phyloP scores from a whole-genome alignment of 2,113 vertebrate genomes.

The Scytalopus superciliaris region DNA sequence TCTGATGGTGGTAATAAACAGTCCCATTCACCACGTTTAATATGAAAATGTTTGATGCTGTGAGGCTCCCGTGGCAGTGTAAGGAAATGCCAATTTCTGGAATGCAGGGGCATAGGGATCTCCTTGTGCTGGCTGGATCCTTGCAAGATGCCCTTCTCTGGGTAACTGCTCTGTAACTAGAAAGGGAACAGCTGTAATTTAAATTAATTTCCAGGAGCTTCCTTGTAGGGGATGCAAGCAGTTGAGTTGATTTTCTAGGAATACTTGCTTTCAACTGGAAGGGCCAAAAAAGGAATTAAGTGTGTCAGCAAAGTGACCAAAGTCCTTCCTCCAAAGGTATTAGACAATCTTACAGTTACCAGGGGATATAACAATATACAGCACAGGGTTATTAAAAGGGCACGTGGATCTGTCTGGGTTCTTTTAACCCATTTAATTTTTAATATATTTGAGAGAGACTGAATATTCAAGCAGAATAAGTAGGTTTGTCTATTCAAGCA shows the following conservation, averaged over 20 bases:
- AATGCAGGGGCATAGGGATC: neutral
- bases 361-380: neutral
- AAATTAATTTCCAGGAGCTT: neutral
- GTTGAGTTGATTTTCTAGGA: neutral
- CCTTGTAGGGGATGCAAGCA: neutral
- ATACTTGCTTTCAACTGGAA: neutral
- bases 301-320: neutral
- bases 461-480: neutral
- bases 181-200: neutral
- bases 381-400: neutral
- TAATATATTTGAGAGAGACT: neutral
- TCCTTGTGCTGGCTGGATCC: neutral
- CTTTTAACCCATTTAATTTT: neutral
- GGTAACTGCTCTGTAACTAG: too few relatives aligned
- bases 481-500: neutral
- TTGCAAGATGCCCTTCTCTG: neutral
- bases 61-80: neutral
- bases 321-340: neutral
- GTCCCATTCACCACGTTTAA: neutral
- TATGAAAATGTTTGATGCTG: neutral
- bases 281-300: neutral
- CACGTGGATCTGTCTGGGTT: too few relatives aligned
- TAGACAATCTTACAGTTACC: neutral
- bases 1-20: neutral
- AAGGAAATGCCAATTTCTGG: rapidly evolving